Conservation (phyloP, 2,888 invertebrate species). For the Atrina japonica region DNA sequence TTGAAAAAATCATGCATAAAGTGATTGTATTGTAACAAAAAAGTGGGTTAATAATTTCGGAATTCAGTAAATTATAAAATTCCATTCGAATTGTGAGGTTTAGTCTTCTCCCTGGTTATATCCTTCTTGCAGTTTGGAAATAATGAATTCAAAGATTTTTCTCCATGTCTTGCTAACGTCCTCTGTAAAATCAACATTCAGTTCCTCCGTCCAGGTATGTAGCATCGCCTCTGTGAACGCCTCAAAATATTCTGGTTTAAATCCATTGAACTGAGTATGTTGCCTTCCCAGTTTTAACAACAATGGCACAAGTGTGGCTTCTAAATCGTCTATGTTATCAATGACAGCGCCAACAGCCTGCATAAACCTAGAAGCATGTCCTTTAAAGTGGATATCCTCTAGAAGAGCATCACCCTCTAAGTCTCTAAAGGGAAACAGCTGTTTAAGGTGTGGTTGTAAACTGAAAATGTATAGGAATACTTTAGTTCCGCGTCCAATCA, state of each 20-base stretch:
- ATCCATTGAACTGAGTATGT: conserved; percentile 67
- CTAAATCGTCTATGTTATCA: conserved; percentile 66
- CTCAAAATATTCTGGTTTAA: conserved; percentile 67
- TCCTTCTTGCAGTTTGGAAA: conserved; percentile 64
- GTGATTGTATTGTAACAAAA: no score
- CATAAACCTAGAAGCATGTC: conserved; percentile 75
- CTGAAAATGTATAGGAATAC: conserved; percentile 69
- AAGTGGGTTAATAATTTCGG: no score
- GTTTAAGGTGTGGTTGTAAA: conserved; percentile 63
- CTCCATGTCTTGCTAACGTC: conserved; percentile 53
- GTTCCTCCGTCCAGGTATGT: conserved; percentile 59
- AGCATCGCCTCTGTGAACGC: conserved; percentile 66
- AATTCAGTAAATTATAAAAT: no score
- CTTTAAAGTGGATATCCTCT: conserved; percentile 56
- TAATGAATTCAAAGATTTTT: conserved; percentile 64
- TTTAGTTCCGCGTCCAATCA: conserved; percentile 60
- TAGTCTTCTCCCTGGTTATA: no score
- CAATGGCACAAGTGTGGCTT: conserved; percentile 57
- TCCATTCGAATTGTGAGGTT: no score
- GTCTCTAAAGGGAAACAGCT: conserved; percentile 67
- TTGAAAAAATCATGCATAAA: no score
- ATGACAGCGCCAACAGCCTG: conserved; percentile 73
- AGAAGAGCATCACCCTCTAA: conserved; percentile 60
- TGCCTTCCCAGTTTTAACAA: conserved; percentile 65
- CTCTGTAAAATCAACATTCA: conserved; percentile 55